phyloP scores from a whole-genome alignment of 2,888 invertebrate species.

The Mellilla xanthometata region DNA sequence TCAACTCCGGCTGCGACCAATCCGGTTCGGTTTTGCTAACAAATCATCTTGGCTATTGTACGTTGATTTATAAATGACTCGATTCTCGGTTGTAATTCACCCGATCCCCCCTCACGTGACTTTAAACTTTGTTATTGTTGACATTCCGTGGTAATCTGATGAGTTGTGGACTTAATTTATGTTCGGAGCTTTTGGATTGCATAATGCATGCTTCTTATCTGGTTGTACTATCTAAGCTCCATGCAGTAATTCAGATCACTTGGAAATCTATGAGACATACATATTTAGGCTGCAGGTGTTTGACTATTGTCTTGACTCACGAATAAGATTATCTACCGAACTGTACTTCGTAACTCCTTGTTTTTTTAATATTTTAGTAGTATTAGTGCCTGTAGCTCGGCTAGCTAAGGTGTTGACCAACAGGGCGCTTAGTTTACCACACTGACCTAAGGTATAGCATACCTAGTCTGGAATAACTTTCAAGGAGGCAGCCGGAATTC shows the following conservation, averaged over 20 bases:
- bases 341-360: too few species aligned
- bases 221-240: too few species aligned
- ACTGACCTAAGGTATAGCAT: too few species aligned
- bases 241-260: too few species aligned
- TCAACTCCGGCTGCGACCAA: constrained; percentile 32
- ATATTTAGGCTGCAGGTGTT: background rate
- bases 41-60: constrained; percentile 59
- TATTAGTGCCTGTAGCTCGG: too few species aligned
- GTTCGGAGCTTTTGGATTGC: background rate
- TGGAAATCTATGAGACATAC: too few species aligned
- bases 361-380: too few species aligned
- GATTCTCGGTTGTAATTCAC: constrained; percentile 3
- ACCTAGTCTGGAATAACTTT: too few species aligned
- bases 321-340: too few species aligned
- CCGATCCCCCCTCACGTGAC: background rate
- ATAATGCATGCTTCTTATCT: background rate
- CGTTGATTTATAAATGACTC: constrained; percentile 50
- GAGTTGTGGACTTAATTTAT: background rate
- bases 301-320: background rate
- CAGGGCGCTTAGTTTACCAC: too few species aligned
- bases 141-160: constrained; percentile 4
- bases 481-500: too few species aligned
- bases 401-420: too few species aligned
- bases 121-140: background rate
- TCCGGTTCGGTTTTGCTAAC: constrained; percentile 54